Evolutionary conservation across 2,113 vertebrate genomes (phyloP).

Genomic region (Urocolius indicus): DNA sequence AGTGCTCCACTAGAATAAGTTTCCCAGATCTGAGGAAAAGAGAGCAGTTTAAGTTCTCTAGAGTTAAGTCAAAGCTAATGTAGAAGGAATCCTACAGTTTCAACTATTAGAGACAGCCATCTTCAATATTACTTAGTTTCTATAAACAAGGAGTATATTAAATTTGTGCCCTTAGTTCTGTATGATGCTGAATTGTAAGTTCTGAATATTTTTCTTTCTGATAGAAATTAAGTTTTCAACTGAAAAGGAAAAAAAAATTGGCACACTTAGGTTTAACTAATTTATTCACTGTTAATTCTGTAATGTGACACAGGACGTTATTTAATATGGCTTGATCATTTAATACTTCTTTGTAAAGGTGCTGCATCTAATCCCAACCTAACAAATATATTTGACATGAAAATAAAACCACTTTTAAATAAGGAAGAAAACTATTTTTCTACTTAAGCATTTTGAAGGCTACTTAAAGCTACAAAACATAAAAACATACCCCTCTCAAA

Average conservation of each 20-base stretch:
- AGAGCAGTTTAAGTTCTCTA: neutral
- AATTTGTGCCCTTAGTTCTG: neutral
- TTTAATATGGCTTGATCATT: neutral
- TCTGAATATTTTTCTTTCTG: neutral
- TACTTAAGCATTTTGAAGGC: neutral
- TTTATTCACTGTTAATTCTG: neutral
- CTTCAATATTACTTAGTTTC: neutral
- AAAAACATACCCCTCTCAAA: neutral
- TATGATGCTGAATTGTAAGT: neutral
- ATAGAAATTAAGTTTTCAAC: slow-evolving; percentile 1
- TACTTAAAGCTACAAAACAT: neutral
- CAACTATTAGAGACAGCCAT: neutral
- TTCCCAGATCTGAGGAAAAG: neutral
- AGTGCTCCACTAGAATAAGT: neutral
- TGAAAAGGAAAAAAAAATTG: neutral
- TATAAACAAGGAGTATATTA: neutral
- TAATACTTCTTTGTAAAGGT: neutral
- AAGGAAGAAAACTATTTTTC: neutral
- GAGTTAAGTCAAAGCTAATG: neutral
- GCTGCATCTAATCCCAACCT: neutral
- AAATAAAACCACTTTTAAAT: neutral
- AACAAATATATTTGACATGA: neutral
- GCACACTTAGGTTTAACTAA: neutral
- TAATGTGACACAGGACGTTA: neutral
- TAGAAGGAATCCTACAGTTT: neutral